Evolutionary conservation across 2,888 invertebrate species (phyloP), one percentile per base, ranked within the genome.

Genomic region (Sarcophaga caerulescens): DNA sequence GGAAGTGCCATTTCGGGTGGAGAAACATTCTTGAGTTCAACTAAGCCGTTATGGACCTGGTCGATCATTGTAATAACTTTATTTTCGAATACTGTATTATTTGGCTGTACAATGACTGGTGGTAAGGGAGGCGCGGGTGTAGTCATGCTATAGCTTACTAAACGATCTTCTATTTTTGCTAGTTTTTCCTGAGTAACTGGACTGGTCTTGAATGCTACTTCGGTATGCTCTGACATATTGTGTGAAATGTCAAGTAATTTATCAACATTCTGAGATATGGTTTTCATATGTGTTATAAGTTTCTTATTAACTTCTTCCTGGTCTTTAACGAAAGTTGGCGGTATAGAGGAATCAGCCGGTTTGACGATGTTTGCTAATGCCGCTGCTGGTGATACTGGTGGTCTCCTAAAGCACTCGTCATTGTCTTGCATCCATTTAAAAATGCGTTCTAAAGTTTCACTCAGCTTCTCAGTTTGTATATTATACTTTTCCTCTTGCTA

Each of bases 31-130:
- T 90, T 90, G 4, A 92, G 73, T 52, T 89, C 88, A 0, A 92
- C 92, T 63, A 95, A 90, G 85, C 94, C 93, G 14, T 90, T 91
- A 84, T 93, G 93, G 44, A 94, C 90, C 23, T 93, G 92, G 52
- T 93, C 93, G 71, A 94, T 90, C 84, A 93, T 93, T 59, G 92
- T 92, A n/a, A 93, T 89, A 0, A 94, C 91, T 88, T 94, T 93
- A 68, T 92, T 91, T 88, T 94, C 94, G 12, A 94, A 92, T 65
- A 94, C 93, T 17, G 93, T 90, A 59, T 93, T 92, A 80, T 92
- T 93, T 35, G 92, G 92, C 57, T 88, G 85, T 17, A 90, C 85
- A 3, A 88, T 79, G 0, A 91, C 89, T 35, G 82, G 59, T 23
- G 77, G 57, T 23, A 10, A 44, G 35, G 81, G 69, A 23, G 84